phyloP scores from a whole-genome alignment of 2,797 vertebrate genomes.

The Eulemur albifrons region DNA sequence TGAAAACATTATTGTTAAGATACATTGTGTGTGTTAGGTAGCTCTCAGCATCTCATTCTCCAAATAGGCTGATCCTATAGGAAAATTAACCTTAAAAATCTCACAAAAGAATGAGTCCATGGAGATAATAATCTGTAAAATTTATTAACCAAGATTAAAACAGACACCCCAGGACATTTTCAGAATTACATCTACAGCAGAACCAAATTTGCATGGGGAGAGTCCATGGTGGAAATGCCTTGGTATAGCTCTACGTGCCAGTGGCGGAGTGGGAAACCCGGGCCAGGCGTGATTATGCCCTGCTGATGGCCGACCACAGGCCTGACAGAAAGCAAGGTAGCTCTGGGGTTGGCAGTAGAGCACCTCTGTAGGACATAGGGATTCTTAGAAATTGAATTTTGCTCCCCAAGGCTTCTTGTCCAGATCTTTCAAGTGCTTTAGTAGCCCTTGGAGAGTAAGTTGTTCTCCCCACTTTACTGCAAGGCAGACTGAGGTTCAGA shows the following conservation, averaged over 20 bases:
- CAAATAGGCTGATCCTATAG: slow-evolving; percentile 69
- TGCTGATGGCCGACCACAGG: neutral
- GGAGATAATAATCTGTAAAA: neutral
- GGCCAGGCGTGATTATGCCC: rapidly evolving
- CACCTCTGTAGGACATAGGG: neutral
- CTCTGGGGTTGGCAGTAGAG: neutral
- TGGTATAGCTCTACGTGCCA: neutral
- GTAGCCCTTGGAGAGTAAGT: neutral
- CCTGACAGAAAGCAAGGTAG: neutral
- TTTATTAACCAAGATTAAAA: neutral
- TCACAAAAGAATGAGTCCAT: neutral
- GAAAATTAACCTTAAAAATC: slow-evolving; percentile 64
- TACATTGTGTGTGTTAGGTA: slow-evolving; percentile 41
- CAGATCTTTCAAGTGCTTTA: neutral
- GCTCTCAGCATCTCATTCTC: slow-evolving; percentile 66
- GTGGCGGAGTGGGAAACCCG: neutral
- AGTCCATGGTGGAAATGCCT: neutral
- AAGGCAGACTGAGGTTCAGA: slow-evolving; percentile 4
- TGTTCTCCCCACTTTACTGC: neutral
- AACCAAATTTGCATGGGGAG: neutral
- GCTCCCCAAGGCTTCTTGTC: neutral
- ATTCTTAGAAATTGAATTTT: neutral
- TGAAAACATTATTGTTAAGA: slow-evolving; percentile 71
- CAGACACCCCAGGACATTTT: neutral
- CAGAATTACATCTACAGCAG: neutral